A percentile compares a stretch with the other conserved stretches of the same genome.
Conservation (phyloP, 2,113 vertebrate genomes). For the Melanerpes aurifrons region DNA sequence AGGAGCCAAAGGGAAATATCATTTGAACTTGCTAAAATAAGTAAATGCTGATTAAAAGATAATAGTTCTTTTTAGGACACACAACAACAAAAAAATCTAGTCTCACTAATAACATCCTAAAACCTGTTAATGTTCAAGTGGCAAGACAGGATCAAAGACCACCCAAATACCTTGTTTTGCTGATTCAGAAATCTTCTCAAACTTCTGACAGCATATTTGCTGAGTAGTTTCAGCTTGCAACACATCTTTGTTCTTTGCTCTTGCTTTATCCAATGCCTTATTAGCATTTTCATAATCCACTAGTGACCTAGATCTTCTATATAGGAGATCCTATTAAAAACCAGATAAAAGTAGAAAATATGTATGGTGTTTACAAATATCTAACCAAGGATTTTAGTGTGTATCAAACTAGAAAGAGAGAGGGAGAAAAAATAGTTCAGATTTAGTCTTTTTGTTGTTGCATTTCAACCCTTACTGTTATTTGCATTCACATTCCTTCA, state of each 20-base stretch:
- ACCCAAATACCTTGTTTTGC: conserved; percentile 93
- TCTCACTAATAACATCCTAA: background rate
- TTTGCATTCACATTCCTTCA: background rate
- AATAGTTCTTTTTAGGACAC: background rate
- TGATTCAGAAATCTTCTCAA: conserved; percentile 98
- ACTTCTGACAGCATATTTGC: conserved; percentile 97
- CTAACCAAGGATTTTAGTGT: background rate
- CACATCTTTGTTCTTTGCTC: conserved; percentile 97
- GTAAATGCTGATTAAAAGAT: background rate
- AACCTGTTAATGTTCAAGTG: background rate
- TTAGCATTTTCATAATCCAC: conserved; percentile 99
- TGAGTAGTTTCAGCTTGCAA: conserved; percentile 96
- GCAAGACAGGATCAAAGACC: background rate
- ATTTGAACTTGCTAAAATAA: background rate
- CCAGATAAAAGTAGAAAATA: background rate
- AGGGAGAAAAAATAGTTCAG: background rate
- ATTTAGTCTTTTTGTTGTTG: background rate
- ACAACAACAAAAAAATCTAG: background rate
- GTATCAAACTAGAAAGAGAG: background rate
- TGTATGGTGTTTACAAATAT: background rate
- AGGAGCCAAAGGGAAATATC: background rate
- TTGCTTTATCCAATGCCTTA: conserved; percentile 96
- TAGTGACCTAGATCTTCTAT: conserved; percentile 92
- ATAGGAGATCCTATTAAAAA: conserved; percentile 89
- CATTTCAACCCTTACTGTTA: background rate